These are phyloP conservation scores for Sparus aurata DNA, from an alignment of 2,797 vertebrate species.

Conservation along the genomic window DNA sequence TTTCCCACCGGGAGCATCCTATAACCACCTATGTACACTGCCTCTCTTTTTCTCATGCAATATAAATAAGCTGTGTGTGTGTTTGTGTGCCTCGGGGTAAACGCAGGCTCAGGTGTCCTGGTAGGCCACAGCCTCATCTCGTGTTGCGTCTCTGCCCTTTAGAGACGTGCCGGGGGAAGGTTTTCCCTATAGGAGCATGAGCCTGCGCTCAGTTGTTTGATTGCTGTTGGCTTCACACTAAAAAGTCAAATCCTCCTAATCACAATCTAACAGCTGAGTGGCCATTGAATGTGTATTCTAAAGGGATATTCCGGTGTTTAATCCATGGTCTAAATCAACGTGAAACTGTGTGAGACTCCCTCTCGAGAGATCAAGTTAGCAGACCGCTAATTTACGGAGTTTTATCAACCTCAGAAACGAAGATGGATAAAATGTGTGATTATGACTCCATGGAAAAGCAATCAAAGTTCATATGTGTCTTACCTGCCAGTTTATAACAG, in stretches of 20 bases:
- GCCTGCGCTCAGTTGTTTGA: neutral
- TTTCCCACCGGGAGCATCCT: slow-evolving; percentile 61
- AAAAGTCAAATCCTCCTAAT: neutral
- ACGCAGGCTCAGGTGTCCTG: slow-evolving; percentile 65
- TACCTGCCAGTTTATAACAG: too few relatives aligned
- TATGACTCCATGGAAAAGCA: too few relatives aligned
- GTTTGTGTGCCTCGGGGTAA: slow-evolving; percentile 26
- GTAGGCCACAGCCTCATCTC: slow-evolving; percentile 34
- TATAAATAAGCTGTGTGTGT: slow-evolving; percentile 66
- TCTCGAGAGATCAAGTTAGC: too few relatives aligned
- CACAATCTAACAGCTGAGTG: too few relatives aligned
- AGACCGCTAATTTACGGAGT: too few relatives aligned
- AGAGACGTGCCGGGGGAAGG: slow-evolving; percentile 5
- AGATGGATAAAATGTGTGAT: too few relatives aligned
- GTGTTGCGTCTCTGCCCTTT: slow-evolving; percentile 53
- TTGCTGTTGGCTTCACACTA: neutral
- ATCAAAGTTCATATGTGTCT: too few relatives aligned
- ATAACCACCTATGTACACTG: slow-evolving; percentile 55
- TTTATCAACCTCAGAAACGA: too few relatives aligned
- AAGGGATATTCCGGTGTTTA: too few relatives aligned
- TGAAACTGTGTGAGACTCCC: too few relatives aligned
- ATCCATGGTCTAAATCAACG: too few relatives aligned
- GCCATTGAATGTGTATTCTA: neutral
- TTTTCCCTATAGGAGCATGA: neutral
- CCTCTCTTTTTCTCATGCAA: slow-evolving; percentile 65